phyloP scores from a whole-genome alignment of 23 tunicate species.

The Styela clava region DNA sequence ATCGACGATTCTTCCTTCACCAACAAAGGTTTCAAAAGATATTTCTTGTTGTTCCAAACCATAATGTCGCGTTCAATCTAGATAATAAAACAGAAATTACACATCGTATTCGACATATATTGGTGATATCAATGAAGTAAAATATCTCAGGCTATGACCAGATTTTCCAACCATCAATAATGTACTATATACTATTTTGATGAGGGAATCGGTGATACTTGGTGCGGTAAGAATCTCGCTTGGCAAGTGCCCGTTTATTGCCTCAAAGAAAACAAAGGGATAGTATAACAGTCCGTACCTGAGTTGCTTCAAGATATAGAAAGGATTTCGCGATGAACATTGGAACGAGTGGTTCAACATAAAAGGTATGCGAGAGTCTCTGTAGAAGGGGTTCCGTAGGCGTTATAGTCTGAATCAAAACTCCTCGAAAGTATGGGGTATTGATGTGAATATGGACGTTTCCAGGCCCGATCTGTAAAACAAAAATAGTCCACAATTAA shows the following conservation, averaged over 20 bases:
- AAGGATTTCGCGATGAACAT: conserved; percentile 55
- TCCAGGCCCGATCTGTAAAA: conserved; percentile 79
- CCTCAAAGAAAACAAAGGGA: no score
- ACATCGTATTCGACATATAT: neutral
- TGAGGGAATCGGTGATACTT: no score
- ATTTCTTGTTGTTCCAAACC: conserved; percentile 92
- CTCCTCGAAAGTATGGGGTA: conserved; percentile 52
- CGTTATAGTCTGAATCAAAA: conserved; percentile 82
- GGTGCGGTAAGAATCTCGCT: no score
- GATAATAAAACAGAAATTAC: neutral
- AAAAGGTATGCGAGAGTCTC: conserved; percentile 60
- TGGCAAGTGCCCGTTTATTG: no score
- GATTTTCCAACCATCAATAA: no score
- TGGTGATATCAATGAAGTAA: neutral
- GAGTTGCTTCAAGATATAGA: conserved; percentile 73
- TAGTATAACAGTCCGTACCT: no score
- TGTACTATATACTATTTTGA: no score
- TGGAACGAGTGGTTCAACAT: conserved; percentile 57
- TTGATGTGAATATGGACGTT: conserved; percentile 74
- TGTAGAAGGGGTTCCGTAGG: conserved; percentile 76
- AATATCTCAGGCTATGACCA: neutral
- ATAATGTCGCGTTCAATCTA: conserved; percentile 86
- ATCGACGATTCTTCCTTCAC: conserved; percentile 75
- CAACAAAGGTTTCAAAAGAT: conserved; percentile 45
- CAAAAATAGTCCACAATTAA: neutral